A percentile compares a stretch with the other conserved stretches of the same genome.
Evolutionary conservation across 1,140 invertebrate species (phyloP).

Genomic region (Pogonus chalceus): DNA sequence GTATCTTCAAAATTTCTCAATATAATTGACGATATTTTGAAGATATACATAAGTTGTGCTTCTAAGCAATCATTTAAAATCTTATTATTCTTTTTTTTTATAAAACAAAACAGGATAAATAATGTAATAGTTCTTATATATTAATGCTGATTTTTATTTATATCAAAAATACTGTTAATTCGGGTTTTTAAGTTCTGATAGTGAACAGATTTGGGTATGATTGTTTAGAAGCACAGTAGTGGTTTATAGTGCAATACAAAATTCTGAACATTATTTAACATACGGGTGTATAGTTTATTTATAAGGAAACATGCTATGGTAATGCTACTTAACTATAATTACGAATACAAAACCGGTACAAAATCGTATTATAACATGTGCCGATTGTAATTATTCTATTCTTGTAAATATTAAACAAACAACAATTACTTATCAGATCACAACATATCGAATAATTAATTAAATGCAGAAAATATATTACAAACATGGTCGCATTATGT

Average conservation of each 20-base stretch:
- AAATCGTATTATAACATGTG: not conserved
- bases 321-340: not conserved
- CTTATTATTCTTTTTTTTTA: not conserved
- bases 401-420: too few species aligned
- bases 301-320: not conserved
- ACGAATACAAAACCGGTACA: not conserved
- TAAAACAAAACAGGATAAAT: not conserved
- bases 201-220: not conserved
- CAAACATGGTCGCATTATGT: too few species aligned
- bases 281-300: not conserved
- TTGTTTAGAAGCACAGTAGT: not conserved
- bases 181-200: not conserved
- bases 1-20: not conserved
- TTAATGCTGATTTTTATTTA: not conserved
- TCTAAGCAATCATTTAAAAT: not conserved
- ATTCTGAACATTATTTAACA: constrained; percentile 2
- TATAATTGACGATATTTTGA: constrained; percentile 5
- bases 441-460: too few species aligned
- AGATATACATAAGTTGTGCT: too few species aligned
- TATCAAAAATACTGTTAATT: constrained; percentile 8
- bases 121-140: not conserved
- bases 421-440: too few species aligned
- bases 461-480: too few species aligned
- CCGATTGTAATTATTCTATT: too few species aligned
- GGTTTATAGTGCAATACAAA: not conserved